phyloP scores from a whole-genome alignment of 2,113 vertebrate genomes.

The Pungitius pungitius region DNA sequence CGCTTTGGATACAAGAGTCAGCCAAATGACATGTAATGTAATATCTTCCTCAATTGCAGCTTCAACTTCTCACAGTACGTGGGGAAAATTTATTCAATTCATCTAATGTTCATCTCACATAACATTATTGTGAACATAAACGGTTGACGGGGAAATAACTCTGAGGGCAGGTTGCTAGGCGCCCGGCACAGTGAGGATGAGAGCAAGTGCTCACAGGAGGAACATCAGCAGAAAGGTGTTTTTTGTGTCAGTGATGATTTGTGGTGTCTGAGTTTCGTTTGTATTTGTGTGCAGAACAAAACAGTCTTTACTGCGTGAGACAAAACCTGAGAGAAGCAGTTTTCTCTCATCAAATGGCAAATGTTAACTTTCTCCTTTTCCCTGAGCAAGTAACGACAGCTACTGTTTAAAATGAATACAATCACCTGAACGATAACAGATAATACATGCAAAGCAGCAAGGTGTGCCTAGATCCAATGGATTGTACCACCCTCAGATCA shows the following conservation, averaged over 20 bases:
- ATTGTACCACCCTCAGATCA: background rate
- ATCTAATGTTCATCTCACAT: background rate
- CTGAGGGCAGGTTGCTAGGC: constrained; percentile 10
- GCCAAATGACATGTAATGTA: too few species aligned
- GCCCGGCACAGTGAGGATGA: background rate
- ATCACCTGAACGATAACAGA: background rate
- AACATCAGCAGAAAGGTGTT: background rate
- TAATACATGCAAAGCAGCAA: background rate
- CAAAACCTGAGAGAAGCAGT: background rate
- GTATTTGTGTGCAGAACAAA: background rate
- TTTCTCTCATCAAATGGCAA: background rate
- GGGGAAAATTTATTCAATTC: background rate
- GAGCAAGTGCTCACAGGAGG: background rate
- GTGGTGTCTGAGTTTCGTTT: background rate
- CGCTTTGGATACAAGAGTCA: too few species aligned
- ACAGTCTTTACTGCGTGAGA: background rate
- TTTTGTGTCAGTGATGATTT: background rate
- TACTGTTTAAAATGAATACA: background rate
- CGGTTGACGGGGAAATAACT: constrained; percentile 9
- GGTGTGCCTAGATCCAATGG: background rate
- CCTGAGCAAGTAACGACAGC: background rate
- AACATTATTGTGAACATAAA: background rate
- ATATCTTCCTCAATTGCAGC: background rate
- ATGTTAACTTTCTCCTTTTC: background rate
- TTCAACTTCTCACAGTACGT: background rate